Evolutionary conservation across 2,888 invertebrate species (phyloP).

Genomic region (Lepidochrysops patricia): DNA sequence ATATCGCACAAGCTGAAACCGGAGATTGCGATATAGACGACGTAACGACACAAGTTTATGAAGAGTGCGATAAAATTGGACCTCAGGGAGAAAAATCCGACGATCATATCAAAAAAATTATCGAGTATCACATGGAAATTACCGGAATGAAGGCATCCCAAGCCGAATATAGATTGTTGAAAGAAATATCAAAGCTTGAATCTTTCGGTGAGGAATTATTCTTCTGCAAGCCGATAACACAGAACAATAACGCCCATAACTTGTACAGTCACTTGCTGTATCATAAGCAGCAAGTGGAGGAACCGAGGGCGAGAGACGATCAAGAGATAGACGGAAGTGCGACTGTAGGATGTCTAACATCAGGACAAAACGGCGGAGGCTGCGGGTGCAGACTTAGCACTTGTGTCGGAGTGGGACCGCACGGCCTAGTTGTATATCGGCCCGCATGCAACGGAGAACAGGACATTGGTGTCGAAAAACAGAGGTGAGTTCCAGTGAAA

Average conservation of each 20-base stretch:
- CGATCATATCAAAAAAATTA: conserved; percentile 77
- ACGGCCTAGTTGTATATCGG: conserved; percentile 83
- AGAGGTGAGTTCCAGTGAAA: conserved; percentile 53
- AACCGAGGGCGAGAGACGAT: conserved; percentile 50
- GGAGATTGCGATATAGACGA: conserved; percentile 80
- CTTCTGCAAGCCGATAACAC: conserved; percentile 78
- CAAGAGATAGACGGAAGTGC: conserved; percentile 63
- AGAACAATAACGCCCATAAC: conserved; percentile 80
- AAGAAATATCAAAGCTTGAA: conserved; percentile 85
- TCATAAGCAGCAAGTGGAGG: conserved; percentile 73
- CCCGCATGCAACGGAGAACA: conserved; percentile 70
- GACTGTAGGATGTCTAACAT: conserved; percentile 60
- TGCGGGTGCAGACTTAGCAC: conserved; percentile 67
- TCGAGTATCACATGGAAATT: conserved; percentile 77
- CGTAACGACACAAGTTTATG: conserved; percentile 75
- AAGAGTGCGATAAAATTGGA: conserved; percentile 77
- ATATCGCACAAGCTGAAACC: conserved; percentile 83
- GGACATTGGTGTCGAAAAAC: conserved; percentile 77
- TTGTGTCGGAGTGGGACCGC: conserved; percentile 86
- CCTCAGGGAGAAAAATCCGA: conserved; percentile 76
- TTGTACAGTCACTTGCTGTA: conserved; percentile 82
- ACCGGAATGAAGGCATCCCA: conserved; percentile 81
- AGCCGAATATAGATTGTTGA: conserved; percentile 88
- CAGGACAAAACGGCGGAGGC: conserved; percentile 56
- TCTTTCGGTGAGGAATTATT: conserved; percentile 91